phyloP scores from a whole-genome alignment of 2,113 vertebrate species.

The Ploceus nigricollis region DNA sequence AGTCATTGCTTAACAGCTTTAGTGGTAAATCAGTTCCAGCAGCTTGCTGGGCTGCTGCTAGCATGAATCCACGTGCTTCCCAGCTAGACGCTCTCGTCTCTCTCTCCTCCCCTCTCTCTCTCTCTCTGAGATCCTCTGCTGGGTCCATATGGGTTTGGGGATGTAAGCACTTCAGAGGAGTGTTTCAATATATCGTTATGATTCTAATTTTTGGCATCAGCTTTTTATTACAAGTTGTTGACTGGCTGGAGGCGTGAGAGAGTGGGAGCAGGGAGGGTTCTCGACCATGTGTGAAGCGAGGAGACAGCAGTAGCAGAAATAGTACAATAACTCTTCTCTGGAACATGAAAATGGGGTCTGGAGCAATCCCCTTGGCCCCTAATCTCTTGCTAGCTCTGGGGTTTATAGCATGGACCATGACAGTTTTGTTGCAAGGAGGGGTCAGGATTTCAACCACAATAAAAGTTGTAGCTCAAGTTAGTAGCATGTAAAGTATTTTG shows the following conservation, averaged over 20 bases:
- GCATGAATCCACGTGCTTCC: slow-evolving; percentile 45
- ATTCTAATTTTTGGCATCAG: slow-evolving; percentile 39
- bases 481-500: not conserved
- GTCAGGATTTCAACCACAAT: not conserved
- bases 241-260: slow-evolving; percentile 49
- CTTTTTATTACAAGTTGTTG: slow-evolving; percentile 37
- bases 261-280: slow-evolving; percentile 2
- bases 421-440: not conserved
- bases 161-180: slow-evolving; percentile 27
- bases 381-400: not conserved
- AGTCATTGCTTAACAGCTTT: slow-evolving; percentile 15
- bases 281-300: not conserved
- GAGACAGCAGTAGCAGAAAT: not conserved
- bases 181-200: slow-evolving; percentile 2
- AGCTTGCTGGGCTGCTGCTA: slow-evolving; percentile 28
- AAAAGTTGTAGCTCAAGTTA: not conserved
- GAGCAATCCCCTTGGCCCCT: not conserved
- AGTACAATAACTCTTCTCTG: not conserved
- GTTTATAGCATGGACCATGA: not conserved
- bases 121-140: not conserved
- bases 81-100: slow-evolving; percentile 20
- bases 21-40: slow-evolving; percentile 50
- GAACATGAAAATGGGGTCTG: not conserved
- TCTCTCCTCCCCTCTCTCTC: not conserved
- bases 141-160: not conserved